phyloP scores from a whole-genome alignment of 1,140 invertebrate species.

The Zaprionus kolodkinae region DNA sequence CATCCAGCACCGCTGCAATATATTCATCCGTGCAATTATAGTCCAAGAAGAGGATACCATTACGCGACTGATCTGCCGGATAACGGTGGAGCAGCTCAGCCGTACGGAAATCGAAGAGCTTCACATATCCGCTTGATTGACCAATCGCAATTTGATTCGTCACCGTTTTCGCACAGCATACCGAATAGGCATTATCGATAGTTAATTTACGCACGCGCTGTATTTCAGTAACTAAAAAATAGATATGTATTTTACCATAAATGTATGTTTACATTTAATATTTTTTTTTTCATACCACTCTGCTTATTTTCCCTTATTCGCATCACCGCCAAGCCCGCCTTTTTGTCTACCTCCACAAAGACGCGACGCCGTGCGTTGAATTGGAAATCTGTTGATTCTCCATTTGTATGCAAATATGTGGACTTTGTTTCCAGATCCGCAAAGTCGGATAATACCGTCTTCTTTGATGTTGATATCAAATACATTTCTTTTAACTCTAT shows the following conservation, averaged over 20 bases:
- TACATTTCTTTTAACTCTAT: conserved; percentile 51
- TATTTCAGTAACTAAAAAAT: conserved; percentile 58
- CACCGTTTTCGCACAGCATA: conserved; percentile 67
- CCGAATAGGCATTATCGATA: conserved; percentile 76
- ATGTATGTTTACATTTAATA: not conserved
- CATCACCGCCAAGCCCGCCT: conserved; percentile 75
- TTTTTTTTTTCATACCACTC: conserved; percentile 33
- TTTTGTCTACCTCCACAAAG: conserved; percentile 78
- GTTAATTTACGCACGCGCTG: conserved; percentile 77
- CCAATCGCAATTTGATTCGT: conserved; percentile 75
- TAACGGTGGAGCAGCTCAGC: conserved; percentile 69
- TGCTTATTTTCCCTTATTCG: conserved; percentile 70
- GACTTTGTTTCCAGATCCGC: conserved; percentile 75
- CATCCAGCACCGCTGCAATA: conserved; percentile 75
- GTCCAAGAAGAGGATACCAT: conserved; percentile 73
- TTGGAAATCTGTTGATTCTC: conserved; percentile 74
- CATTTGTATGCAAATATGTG: conserved; percentile 63
- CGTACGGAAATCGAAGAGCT: conserved; percentile 67
- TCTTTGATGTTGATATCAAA: conserved; percentile 75
- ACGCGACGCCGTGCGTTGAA: conserved; percentile 69
- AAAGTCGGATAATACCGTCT: conserved; percentile 76
- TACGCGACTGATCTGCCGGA: conserved; percentile 64
- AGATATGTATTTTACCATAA: not conserved
- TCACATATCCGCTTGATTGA: conserved; percentile 68
- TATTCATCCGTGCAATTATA: conserved; percentile 80